These are phyloP conservation scores for Liolophura sinensis DNA, from an alignment of 1,140 invertebrate genomes.

Conservation along the genomic window DNA sequence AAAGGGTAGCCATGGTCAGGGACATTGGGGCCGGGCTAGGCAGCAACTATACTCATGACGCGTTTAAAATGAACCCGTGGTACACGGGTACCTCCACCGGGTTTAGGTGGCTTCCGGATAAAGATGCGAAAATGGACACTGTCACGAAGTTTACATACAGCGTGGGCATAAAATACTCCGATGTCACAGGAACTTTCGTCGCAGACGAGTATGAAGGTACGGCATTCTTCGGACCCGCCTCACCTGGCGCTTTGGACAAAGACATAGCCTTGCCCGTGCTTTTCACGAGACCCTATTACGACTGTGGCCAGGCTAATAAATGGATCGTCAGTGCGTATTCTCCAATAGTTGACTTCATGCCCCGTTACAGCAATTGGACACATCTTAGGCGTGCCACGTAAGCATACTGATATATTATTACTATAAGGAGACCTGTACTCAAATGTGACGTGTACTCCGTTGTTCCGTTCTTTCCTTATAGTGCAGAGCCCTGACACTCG, in stretches of 20 bases:
- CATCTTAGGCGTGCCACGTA: conserved; percentile 94
- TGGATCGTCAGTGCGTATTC: conserved; percentile 92
- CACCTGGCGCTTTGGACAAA: conserved; percentile 33
- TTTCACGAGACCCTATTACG: conserved; percentile 94
- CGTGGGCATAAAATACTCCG: conserved; percentile 73
- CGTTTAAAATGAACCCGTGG: conserved; percentile 93
- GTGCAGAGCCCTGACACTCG: no score
- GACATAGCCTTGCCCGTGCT: conserved; percentile 80
- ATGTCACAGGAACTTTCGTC: conserved; percentile 75
- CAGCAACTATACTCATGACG: conserved; percentile 85
- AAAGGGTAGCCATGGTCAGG: conserved; percentile 35
- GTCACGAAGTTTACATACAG: conserved; percentile 38
- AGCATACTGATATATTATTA: not conserved
- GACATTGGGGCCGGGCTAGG: conserved; percentile 62
- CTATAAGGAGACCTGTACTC: no score
- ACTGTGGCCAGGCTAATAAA: conserved; percentile 91
- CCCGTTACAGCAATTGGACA: conserved; percentile 83
- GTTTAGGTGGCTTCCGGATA: conserved; percentile 33
- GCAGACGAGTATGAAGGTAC: conserved; percentile 29
- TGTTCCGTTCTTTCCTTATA: no score
- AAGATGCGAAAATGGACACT: conserved; percentile 21
- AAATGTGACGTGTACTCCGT: not conserved
- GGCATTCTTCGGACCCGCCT: conserved; percentile 53
- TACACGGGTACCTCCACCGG: conserved; percentile 52
- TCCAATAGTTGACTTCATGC: conserved; percentile 93